These are phyloP conservation scores for Acyrthosiphon pisum DNA, from an alignment of 1,140 invertebrate genomes.

Conservation along the genomic window DNA sequence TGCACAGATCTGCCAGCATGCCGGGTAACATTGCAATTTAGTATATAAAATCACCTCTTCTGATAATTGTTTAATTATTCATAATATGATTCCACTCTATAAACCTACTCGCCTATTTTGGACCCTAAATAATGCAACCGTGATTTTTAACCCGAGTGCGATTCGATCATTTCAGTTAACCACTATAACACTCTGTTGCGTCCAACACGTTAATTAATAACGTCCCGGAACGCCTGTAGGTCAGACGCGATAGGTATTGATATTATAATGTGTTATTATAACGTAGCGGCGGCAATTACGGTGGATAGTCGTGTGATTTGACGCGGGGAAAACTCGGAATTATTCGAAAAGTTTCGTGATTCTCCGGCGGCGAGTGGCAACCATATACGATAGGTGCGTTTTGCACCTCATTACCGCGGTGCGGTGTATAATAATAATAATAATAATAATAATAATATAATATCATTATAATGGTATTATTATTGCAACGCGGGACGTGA, in stretches of 20 bases:
- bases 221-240: not conserved
- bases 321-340: not conserved
- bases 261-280: not conserved
- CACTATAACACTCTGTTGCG: not conserved
- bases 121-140: no score
- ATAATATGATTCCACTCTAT: not conserved
- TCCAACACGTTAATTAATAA: not conserved
- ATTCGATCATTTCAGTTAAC: not conserved
- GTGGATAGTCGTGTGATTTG: not conserved
- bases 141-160: not conserved
- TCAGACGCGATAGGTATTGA: not conserved
- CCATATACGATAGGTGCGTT: not conserved
- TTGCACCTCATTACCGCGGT: constrained; percentile 26
- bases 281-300: not conserved
- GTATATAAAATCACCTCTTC: not conserved
- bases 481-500: no score
- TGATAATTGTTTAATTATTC: not conserved
- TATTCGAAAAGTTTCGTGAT: constrained; percentile 17
- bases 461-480: not conserved
- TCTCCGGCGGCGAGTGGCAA: not conserved
- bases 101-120: not conserved
- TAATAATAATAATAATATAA: not conserved
- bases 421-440: not conserved
- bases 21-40: not conserved
- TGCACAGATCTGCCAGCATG: not conserved